These are phyloP conservation scores for Amphipyra berbera DNA, from an alignment of 2,888 invertebrate genomes.

Conservation along the genomic window DNA sequence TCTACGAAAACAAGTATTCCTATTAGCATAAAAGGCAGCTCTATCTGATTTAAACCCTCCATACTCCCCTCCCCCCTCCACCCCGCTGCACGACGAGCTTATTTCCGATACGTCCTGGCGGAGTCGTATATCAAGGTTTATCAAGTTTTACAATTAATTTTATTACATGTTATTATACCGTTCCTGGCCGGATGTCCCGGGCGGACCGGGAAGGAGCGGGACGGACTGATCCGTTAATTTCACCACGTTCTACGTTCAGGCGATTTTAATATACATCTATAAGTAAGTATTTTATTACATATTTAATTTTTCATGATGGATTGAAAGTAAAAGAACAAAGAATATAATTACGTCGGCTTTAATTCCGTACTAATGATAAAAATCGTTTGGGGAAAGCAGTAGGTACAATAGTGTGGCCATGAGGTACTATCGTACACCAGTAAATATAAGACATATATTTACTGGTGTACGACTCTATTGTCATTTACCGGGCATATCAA, in stretches of 20 bases:
- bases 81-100: constrained; percentile 32
- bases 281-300: not conserved
- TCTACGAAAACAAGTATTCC: not conserved
- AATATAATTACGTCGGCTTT: too few relatives aligned
- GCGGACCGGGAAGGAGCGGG: not conserved
- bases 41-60: constrained; percentile 15
- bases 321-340: too few relatives aligned
- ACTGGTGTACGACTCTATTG: too few relatives aligned
- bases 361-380: too few relatives aligned
- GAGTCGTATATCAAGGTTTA: constrained; percentile 53
- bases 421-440: too few relatives aligned
- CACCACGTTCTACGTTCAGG: constrained; percentile 2
- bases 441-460: too few relatives aligned
- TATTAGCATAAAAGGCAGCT: constrained; percentile 36
- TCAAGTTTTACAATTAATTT: constrained; percentile 55
- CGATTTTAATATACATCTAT: not conserved
- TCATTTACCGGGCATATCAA: too few relatives aligned
- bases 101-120: constrained; percentile 57
- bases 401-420: too few relatives aligned
- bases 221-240: constrained; percentile 23
- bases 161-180: constrained; percentile 37
- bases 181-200: constrained; percentile 3
- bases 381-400: too few relatives aligned
- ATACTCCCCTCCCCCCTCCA: not conserved
- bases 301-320: not conserved